Conservation (phyloP, 2,797 vertebrate species). For the Oreortyx pictus region DNA sequence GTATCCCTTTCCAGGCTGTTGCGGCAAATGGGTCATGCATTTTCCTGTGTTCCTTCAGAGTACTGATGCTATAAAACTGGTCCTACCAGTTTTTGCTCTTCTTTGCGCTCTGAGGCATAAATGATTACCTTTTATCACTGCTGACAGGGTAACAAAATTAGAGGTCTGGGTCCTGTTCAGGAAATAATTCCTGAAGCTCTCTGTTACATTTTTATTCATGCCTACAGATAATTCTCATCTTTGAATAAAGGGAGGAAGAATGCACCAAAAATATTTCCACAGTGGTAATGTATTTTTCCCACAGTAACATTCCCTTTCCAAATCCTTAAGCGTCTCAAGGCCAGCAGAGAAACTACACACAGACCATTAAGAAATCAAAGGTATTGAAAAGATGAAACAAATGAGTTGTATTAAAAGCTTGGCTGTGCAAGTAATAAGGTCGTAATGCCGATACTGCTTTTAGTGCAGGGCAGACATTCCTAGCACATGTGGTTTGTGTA, state of each 20-base stretch:
- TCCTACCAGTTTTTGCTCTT: not conserved
- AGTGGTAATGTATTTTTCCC: not conserved
- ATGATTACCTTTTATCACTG: not conserved
- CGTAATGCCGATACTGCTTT: conserved; percentile 72
- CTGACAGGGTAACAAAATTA: not conserved
- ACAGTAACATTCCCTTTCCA: not conserved
- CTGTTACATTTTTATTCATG: not conserved
- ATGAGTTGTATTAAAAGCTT: conserved; percentile 59
- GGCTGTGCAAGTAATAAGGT: conserved; percentile 67
- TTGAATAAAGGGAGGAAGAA: not conserved
- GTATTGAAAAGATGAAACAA: conserved; percentile 73
- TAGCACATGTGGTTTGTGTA: conserved; percentile 82
- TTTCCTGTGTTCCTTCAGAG: not conserved
- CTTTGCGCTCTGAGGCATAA: not conserved
- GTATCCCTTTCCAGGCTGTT: not conserved
- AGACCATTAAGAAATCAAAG: conserved; percentile 70
- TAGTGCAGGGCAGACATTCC: conserved; percentile 68
- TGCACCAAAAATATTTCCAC: not conserved
- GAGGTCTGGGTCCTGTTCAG: not conserved
- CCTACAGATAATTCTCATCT: not conserved
- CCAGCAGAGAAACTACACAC: conserved; percentile 6
- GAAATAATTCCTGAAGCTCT: not conserved
- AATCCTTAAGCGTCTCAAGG: conserved; percentile 47
- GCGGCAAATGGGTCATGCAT: not conserved
- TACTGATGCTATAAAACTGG: not conserved